Conservation (phyloP, 2,797 vertebrate genomes). For the Ficedula albicollis region DNA sequence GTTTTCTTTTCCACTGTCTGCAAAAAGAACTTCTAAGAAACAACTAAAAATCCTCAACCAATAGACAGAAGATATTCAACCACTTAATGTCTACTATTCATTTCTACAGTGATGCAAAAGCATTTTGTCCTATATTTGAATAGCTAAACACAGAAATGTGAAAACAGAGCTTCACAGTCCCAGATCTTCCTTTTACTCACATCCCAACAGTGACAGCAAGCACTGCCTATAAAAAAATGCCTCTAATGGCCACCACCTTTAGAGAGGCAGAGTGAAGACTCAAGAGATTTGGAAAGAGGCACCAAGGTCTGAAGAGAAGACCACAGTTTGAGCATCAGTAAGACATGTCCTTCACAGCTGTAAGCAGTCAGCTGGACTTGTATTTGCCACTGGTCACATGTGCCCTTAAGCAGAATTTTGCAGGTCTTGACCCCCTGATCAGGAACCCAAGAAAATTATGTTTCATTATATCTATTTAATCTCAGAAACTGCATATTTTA, state of each 20-base stretch:
- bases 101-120: background rate
- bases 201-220: background rate
- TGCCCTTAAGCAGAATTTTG: background rate
- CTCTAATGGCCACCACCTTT: background rate
- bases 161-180: background rate
- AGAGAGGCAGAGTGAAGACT: background rate
- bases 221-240: background rate
- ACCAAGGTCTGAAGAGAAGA: background rate
- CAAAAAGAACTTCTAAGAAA: background rate
- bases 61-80: background rate
- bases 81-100: background rate
- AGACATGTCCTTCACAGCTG: background rate
- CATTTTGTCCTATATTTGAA: background rate
- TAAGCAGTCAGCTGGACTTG: background rate
- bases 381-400: background rate
- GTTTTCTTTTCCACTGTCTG: background rate
- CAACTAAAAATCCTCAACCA: background rate
- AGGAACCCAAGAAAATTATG: background rate
- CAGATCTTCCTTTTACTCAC: background rate
- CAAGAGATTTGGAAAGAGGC: background rate
- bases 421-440: background rate
- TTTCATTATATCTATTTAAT: background rate
- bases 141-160: background rate
- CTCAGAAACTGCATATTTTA: background rate
- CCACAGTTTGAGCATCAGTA: background rate